Evolutionary conservation across 2,113 vertebrate genomes (phyloP).

Genomic region (Eretmochelys imbricata): DNA sequence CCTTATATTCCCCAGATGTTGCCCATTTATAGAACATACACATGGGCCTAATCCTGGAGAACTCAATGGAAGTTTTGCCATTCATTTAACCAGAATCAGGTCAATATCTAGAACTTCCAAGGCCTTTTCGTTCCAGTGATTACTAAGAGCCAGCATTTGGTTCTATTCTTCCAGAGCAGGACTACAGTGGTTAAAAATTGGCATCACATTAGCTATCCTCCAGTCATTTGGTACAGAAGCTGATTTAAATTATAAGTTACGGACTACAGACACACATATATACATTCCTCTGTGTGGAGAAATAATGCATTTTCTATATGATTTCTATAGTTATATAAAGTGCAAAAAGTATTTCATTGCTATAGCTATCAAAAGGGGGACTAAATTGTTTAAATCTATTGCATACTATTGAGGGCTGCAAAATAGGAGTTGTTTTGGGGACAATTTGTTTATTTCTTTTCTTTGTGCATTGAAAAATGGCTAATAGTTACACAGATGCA

Average conservation of each 20-base stretch:
- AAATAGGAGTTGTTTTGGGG: neutral
- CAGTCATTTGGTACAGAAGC: too few relatives aligned
- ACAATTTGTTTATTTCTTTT: neutral
- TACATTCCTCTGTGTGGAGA: neutral
- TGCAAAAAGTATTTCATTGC: slow-evolving; percentile 8
- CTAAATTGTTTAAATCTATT: neutral
- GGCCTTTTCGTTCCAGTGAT: neutral
- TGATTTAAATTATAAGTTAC: too few relatives aligned
- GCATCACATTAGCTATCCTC: too few relatives aligned
- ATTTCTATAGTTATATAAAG: neutral
- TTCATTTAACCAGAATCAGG: neutral
- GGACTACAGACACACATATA: neutral
- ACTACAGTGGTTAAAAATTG: neutral
- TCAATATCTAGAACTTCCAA: neutral
- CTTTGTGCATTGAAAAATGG: neutral
- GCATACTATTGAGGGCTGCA: neutral
- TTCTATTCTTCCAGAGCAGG: neutral
- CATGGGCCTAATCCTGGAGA: neutral
- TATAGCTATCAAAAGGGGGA: neutral
- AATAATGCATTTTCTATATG: neutral
- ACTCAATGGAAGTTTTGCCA: neutral
- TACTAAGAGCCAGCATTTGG: neutral
- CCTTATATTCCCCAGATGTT: neutral
- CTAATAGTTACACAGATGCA: neutral
- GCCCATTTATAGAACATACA: accelerated